Percentiles rank a stretch among this genome's conserved stretches.
Conservation (phyloP, 2,113 vertebrate genomes). For the Cyprinodon variegatus region DNA sequence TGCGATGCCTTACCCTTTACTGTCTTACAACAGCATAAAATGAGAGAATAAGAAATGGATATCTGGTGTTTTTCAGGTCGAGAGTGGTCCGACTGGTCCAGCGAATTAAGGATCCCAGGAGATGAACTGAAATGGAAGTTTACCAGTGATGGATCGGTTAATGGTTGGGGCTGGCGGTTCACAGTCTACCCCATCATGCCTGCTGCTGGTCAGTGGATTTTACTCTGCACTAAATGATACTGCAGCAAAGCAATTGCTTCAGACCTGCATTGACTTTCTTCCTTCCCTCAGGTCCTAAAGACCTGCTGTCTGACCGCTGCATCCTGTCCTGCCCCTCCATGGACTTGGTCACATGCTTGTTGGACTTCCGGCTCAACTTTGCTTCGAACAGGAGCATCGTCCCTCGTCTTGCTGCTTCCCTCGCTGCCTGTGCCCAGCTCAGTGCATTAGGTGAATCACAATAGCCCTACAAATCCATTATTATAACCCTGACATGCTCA, state of each 20-base stretch:
- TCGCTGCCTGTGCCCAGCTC: slow-evolving; percentile 96
- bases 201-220: slow-evolving; percentile 85
- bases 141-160: slow-evolving; percentile 97
- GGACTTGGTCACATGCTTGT: slow-evolving; percentile 95
- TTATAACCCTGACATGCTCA: background rate
- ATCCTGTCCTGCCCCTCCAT: slow-evolving; percentile 98
- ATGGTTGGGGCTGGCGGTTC: slow-evolving; percentile 98
- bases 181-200: slow-evolving; percentile 99
- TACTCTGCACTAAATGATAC: background rate
- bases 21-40: background rate
- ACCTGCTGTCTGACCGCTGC: slow-evolving; percentile 96
- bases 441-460: slow-evolving; percentile 90
- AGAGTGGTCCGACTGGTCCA: slow-evolving; percentile 99
- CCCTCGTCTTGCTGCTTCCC: slow-evolving; percentile 93
- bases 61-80: slow-evolving; percentile 80
- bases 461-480: background rate
- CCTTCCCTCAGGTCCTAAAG: slow-evolving; percentile 88
- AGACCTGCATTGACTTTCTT: background rate
- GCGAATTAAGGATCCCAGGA: slow-evolving; percentile 93
- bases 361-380: slow-evolving; percentile 96
- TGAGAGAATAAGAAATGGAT: background rate
- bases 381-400: slow-evolving; percentile 94
- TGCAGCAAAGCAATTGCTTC: background rate
- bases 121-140: slow-evolving; percentile 99
- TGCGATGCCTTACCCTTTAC: fast-evolving